These are phyloP conservation scores for Xiphydria camelus DNA, from an alignment of 2,888 invertebrate species.

Conservation along the genomic window DNA sequence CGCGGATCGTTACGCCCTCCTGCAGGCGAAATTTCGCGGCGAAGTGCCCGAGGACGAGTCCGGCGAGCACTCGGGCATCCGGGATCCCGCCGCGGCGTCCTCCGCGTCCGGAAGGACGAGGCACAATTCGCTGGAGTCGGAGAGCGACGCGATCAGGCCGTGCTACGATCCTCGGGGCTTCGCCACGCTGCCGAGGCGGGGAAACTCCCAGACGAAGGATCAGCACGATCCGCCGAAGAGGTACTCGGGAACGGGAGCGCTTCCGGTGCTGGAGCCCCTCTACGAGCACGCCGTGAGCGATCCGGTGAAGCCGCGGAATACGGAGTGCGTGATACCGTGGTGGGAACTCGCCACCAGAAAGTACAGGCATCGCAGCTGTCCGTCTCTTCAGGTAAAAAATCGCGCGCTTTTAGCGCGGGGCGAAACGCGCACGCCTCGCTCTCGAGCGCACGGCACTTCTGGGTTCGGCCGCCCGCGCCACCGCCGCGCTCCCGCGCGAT, in stretches of 20 bases:
- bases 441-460: too few species aligned
- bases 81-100: too few species aligned
- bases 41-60: constrained; percentile 2
- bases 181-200: constrained; percentile 46
- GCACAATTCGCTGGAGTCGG: constrained; percentile 40
- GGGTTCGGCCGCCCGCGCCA: too few species aligned
- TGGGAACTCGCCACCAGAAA: constrained; percentile 84
- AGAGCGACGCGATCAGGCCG: constrained; percentile 22
- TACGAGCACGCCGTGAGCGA: constrained; percentile 58
- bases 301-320: constrained; percentile 46
- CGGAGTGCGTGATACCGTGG: constrained; percentile 69
- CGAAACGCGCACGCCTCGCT: too few species aligned
- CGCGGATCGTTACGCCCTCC: constrained; percentile 6
- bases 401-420: too few species aligned
- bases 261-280: constrained; percentile 55
- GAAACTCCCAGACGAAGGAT: constrained; percentile 35
- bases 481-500: too few species aligned
- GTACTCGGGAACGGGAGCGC: constrained; percentile 45
- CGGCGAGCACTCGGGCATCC: too few species aligned
- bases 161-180: constrained; percentile 22
- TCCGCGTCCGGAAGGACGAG: constrained; percentile 31
- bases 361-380: constrained; percentile 80
- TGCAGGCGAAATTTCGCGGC: constrained; percentile 15
- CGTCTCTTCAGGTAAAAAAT: constrained; percentile 73
- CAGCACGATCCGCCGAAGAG: constrained; percentile 37